phyloP scores from a whole-genome alignment of 2,888 invertebrate genomes.

The Andrena praecox region DNA sequence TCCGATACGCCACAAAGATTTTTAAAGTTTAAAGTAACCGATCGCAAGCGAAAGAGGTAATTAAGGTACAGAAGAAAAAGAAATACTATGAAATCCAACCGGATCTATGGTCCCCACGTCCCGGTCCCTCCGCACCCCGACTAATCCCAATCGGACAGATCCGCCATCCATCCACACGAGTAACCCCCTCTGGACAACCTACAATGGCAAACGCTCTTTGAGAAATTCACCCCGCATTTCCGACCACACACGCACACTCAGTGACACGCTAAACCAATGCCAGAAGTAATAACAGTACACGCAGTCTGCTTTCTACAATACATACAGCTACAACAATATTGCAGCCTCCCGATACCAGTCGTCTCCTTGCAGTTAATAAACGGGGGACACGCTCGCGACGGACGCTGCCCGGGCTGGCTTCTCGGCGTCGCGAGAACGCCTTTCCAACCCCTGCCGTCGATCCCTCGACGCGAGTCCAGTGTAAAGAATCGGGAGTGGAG shows the following conservation, averaged over 20 bases:
- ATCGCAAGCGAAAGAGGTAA: slow-evolving; percentile 60
- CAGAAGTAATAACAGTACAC: slow-evolving; percentile 68
- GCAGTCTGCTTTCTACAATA: slow-evolving; percentile 79
- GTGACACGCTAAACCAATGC: slow-evolving; percentile 66
- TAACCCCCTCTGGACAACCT: slow-evolving; percentile 56
- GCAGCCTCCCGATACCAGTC: slow-evolving; percentile 83
- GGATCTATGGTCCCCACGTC: slow-evolving; percentile 49
- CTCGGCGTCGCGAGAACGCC: slow-evolving; percentile 19
- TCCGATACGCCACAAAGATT: slow-evolving; percentile 66
- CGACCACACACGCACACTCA: slow-evolving; percentile 67
- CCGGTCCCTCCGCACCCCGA: slow-evolving; percentile 65
- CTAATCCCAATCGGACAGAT: slow-evolving; percentile 48
- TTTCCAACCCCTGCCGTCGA: background rate
- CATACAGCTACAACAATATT: slow-evolving; percentile 77
- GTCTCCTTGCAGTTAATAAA: slow-evolving; percentile 82
- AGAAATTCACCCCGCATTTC: slow-evolving; percentile 42
- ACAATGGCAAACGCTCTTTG: slow-evolving; percentile 58
- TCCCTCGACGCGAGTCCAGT: no score
- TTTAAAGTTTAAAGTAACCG: slow-evolving; percentile 60
- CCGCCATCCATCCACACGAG: slow-evolving; percentile 57
- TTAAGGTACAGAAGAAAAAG: slow-evolving; percentile 43
- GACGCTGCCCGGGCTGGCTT: slow-evolving; percentile 14
- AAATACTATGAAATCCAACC: slow-evolving; percentile 51
- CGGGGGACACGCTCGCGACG: slow-evolving; percentile 60
- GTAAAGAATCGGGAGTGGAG: no score